Percentiles rank a stretch among this genome's conserved stretches.
These are phyloP conservation scores for Antedon mediterranea DNA, from an alignment of 53 echinoderm and acorn worm species.

Conservation along the genomic window DNA sequence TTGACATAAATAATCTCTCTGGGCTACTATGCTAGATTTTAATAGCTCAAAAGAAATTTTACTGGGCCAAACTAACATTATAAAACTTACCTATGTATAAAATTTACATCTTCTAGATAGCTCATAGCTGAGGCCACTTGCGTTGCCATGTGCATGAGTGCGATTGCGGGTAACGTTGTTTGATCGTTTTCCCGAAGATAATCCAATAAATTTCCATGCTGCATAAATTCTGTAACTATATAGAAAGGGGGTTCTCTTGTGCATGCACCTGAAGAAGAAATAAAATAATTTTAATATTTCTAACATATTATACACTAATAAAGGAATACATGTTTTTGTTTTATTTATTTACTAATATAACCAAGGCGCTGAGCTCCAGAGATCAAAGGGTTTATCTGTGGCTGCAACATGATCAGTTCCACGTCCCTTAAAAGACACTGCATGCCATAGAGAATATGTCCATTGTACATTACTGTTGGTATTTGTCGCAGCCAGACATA, in stretches of 20 bases:
- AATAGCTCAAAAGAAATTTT: neutral
- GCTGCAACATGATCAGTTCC: no score
- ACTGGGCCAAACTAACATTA: neutral
- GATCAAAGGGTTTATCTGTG: no score
- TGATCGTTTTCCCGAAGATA: conserved; percentile 92
- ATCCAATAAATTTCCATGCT: conserved; percentile 85
- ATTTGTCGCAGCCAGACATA: no score
- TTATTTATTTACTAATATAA: no score
- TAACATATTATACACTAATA: neutral
- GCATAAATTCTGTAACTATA: conserved; percentile 98
- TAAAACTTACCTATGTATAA: conserved; percentile 68
- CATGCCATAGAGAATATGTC: no score
- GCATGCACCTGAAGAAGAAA: conserved; percentile 71
- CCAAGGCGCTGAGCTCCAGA: no score
- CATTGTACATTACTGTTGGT: no score
- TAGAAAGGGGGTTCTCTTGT: conserved; percentile 98
- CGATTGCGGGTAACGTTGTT: conserved; percentile 73
- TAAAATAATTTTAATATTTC: neutral
- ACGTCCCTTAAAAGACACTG: no score
- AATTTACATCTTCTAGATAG: conserved; percentile 76
- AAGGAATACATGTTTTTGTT: no score
- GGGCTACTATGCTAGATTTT: neutral
- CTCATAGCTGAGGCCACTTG: conserved; percentile 96
- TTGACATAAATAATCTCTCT: neutral
- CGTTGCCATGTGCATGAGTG: conserved; percentile 89